Conservation (phyloP, 2,797 vertebrate genomes). For the Enteromius trimaculatus region DNA sequence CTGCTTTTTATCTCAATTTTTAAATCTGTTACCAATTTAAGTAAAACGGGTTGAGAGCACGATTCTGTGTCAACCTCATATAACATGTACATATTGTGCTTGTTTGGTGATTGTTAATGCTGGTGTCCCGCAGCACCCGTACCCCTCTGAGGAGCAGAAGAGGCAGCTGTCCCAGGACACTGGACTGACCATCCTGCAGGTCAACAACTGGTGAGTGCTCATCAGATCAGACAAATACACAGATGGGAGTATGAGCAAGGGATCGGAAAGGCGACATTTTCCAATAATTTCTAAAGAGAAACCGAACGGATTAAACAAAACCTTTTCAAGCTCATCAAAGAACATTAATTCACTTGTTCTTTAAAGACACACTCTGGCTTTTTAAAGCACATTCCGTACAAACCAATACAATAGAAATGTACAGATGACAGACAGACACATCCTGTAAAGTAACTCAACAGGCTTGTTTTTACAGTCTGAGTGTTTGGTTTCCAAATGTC, state of each 20-base stretch:
- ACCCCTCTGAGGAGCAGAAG: slow-evolving; percentile 97
- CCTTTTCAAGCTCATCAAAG: background rate
- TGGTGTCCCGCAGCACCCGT: slow-evolving; percentile 82
- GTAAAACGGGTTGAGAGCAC: no score
- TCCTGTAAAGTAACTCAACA: background rate
- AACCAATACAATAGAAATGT: background rate
- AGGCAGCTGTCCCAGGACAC: slow-evolving; percentile 96
- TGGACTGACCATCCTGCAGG: slow-evolving; percentile 93
- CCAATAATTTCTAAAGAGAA: background rate
- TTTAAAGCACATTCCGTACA: background rate
- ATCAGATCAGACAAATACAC: background rate
- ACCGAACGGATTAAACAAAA: background rate
- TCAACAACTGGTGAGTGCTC: slow-evolving; percentile 94
- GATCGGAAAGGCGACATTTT: background rate
- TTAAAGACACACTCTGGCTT: background rate
- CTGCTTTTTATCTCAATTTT: background rate
- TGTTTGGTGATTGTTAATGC: background rate
- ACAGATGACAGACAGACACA: background rate
- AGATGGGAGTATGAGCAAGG: background rate
- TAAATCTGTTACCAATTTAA: background rate
- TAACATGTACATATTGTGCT: background rate
- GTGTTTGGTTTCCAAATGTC: slow-evolving; percentile 20
- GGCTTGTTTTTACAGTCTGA: slow-evolving; percentile 2
- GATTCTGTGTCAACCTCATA: no score
- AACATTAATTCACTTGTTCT: background rate